Conservation (phyloP, 2,797 vertebrate genomes). For the Sebastes taczanowskii region DNA sequence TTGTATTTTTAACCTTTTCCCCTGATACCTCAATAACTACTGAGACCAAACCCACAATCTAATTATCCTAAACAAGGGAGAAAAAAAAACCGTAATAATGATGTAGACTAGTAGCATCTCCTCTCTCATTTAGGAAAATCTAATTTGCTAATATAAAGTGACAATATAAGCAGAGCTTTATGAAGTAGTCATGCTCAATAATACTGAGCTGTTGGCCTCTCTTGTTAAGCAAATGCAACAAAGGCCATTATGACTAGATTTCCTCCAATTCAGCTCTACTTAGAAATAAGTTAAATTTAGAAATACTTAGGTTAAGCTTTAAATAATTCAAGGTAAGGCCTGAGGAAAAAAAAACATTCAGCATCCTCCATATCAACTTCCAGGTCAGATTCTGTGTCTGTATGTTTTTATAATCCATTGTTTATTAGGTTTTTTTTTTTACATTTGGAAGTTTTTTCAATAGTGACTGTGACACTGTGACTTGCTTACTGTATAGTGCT, state of each 20-base stretch:
- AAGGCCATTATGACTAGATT: neutral
- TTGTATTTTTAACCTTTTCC: neutral
- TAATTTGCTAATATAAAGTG: neutral
- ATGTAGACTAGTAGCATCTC: neutral
- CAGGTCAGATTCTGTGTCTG: neutral
- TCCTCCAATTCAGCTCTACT: neutral
- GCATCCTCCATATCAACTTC: neutral
- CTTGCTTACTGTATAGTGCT: neutral
- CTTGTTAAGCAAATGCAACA: neutral
- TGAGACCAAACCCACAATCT: neutral
- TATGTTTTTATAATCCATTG: neutral
- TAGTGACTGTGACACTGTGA: neutral
- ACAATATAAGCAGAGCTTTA: neutral
- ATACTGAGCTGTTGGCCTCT: neutral
- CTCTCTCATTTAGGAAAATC: neutral
- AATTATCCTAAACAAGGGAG: neutral
- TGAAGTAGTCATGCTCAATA: neutral
- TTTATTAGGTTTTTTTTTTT: neutral
- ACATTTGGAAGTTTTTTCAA: neutral
- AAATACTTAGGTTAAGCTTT: neutral
- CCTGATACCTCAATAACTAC: neutral
- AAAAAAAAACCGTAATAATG: neutral
- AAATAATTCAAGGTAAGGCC: conserved; percentile 22
- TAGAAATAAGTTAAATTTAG: neutral
- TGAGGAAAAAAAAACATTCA: neutral